Evolutionary conservation across 2,888 invertebrate species (phyloP).

Genomic region (Lithosia quadra): DNA sequence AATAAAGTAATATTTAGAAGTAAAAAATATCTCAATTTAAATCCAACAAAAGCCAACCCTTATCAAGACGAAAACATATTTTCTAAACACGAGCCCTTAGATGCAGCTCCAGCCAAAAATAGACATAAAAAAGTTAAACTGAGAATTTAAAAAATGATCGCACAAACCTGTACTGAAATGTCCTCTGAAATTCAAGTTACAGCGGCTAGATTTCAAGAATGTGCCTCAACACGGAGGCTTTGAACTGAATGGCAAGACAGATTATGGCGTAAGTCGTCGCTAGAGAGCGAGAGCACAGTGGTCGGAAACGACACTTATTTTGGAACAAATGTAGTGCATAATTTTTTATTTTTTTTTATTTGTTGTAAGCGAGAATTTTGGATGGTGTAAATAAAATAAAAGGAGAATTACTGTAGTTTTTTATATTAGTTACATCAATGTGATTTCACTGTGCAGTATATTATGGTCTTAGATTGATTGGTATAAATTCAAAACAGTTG

Average conservation of each 20-base stretch:
- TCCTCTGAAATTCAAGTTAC: slow-evolving; percentile 50
- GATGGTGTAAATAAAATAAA: too few species aligned
- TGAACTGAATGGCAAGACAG: slow-evolving; percentile 63
- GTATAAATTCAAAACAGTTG: too few species aligned
- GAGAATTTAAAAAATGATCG: slow-evolving; percentile 41
- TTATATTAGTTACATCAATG: too few species aligned
- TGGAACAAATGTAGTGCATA: slow-evolving; percentile 26
- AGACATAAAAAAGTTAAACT: slow-evolving; percentile 22
- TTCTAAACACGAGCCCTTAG: slow-evolving; percentile 8
- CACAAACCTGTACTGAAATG: slow-evolving; percentile 50
- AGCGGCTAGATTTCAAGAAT: slow-evolving; percentile 59
- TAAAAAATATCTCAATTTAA: slow-evolving; percentile 14
- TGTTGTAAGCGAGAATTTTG: too few species aligned
- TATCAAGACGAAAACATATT: slow-evolving; percentile 6
- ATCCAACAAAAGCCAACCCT: slow-evolving; percentile 7
- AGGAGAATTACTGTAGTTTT: too few species aligned
- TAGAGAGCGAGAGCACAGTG: slow-evolving; percentile 54
- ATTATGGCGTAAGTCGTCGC: slow-evolving; percentile 62
- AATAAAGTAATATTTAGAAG: background rate
- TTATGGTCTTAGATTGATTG: too few species aligned
- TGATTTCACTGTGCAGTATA: too few species aligned
- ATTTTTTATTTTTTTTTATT: background rate
- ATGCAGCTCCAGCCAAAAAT: slow-evolving; percentile 14
- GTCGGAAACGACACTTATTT: slow-evolving; percentile 9
- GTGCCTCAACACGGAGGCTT: slow-evolving; percentile 57